Base-by-base conservation (phyloP, 1,140 invertebrate genomes). In the Plutomurus gul region DNA sequence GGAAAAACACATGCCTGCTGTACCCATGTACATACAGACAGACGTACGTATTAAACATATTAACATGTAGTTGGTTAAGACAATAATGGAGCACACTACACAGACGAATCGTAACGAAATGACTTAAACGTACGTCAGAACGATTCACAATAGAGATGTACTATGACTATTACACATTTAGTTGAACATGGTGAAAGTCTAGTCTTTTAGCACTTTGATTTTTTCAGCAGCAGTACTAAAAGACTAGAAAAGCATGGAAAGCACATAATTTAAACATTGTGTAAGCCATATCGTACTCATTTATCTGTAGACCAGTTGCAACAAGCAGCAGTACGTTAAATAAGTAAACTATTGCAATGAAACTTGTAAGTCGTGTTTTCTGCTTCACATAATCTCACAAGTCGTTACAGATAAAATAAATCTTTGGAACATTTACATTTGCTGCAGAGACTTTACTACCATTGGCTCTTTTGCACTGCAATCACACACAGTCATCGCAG, bases 191-290 rank as follows among this genome's bases (percentile, higher is more conserved):
- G 56, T 65, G 56, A 65, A 65, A 65, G 56, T 65, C 27, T 65
- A 65, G 56, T 65, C 56, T 65, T 65, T 65, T 65, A 65, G 56
- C 56, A 65, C 56, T n/a, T n/a, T n/a, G n/a, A n/a, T n/a, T n/a
- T n/a, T n/a, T n/a, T n/a, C n/a, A n/a, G n/a, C n/a, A n/a, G n/a
- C n/a, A 43, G 39, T 10, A 10, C 11, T 43, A n/a, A 43, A 43
- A 43, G 39, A 2, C 39, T 43, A 43, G 11, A 43, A 43, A 13
- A 43, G n/a, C n/a, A 43, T n/a, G n/a, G n/a, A n/a, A n/a, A n/a
- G n/a, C n/a, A n/a, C n/a, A n/a, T n/a, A n/a, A n/a, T n/a, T n/a
- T n/a, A n/a, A n/a, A n/a, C n/a, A n/a, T n/a, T n/a, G n/a, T n/a
- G n/a, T n/a, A n/a, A n/a, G n/a, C n/a, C n/a, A n/a, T n/a, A n/a